Conservation (phyloP, 2,797 vertebrate genomes). For the Catostomus latipinnis region DNA sequence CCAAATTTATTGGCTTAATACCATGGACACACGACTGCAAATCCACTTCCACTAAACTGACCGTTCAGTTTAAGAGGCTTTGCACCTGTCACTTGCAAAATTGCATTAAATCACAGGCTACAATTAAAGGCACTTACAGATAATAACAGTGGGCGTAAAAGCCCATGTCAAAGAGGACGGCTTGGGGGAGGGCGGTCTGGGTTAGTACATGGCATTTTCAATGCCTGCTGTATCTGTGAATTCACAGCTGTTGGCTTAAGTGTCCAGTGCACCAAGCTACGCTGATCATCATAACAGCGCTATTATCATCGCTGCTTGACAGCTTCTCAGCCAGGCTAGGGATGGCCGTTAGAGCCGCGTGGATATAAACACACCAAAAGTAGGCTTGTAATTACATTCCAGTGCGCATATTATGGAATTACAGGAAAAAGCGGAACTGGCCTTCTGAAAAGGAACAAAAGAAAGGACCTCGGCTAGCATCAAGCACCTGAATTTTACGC, state of each 20-base stretch:
- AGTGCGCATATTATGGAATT: slow-evolving; percentile 53
- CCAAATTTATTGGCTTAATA: slow-evolving; percentile 37
- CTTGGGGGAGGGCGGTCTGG: slow-evolving; percentile 13
- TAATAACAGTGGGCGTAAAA: slow-evolving; percentile 61
- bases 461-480: slow-evolving; percentile 34
- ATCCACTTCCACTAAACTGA: slow-evolving; percentile 55
- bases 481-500: slow-evolving; percentile 41
- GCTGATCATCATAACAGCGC: slow-evolving; percentile 47
- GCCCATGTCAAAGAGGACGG: slow-evolving; percentile 10
- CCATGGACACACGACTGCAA: not conserved
- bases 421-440: slow-evolving; percentile 31
- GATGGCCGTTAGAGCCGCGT: slow-evolving; percentile 21
- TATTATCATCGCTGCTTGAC: slow-evolving; percentile 49
- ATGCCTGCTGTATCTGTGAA: slow-evolving; percentile 31
- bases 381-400: slow-evolving; percentile 46
- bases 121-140: slow-evolving; percentile 74
- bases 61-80: slow-evolving; percentile 75
- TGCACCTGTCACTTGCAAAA: slow-evolving; percentile 77
- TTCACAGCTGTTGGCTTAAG: slow-evolving; percentile 58
- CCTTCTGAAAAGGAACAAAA: slow-evolving; percentile 46
- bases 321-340: slow-evolving; percentile 48
- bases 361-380: slow-evolving; percentile 43
- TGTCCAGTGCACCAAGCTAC: slow-evolving; percentile 27
- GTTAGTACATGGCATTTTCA: slow-evolving; percentile 20
- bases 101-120: slow-evolving; percentile 69